Conservation (phyloP, 2,888 invertebrate genomes). For the Cylloceria caligata region DNA sequence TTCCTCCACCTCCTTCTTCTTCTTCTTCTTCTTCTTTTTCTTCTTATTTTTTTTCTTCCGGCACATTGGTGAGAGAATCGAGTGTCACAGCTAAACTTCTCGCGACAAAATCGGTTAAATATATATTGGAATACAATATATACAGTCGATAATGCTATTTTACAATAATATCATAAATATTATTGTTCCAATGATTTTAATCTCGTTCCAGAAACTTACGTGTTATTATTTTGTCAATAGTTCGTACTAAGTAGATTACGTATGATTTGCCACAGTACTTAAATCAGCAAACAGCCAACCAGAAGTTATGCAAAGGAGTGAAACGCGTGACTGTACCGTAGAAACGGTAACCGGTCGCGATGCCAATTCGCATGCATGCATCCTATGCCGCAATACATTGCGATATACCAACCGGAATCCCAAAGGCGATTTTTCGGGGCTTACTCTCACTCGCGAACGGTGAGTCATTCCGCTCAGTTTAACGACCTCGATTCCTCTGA, state of each 20-base stretch:
- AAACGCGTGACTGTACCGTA: neutral
- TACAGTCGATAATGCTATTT: neutral
- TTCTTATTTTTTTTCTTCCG: too few species aligned
- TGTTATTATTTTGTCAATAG: neutral
- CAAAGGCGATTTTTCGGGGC: slow-evolving; percentile 58
- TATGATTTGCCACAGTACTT: neutral
- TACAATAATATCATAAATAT: neutral
- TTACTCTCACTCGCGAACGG: slow-evolving; percentile 32
- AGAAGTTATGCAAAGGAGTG: neutral
- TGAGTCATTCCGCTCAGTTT: slow-evolving; percentile 65
- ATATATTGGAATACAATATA: neutral
- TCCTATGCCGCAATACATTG: slow-evolving; percentile 11
- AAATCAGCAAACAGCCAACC: neutral
- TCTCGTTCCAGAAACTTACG: neutral
- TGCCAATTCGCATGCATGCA: slow-evolving; percentile 21
- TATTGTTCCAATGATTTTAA: neutral
- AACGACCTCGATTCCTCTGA: slow-evolving; percentile 62
- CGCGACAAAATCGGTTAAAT: slow-evolving; percentile 5
- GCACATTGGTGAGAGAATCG: neutral
- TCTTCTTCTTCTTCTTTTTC: slow-evolving; percentile 3
- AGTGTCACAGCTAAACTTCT: neutral
- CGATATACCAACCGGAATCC: slow-evolving; percentile 42
- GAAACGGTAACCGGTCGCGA: slow-evolving; percentile 28
- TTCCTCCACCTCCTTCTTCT: neutral
- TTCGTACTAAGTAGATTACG: neutral